A percentile compares a stretch with the other conserved stretches of the same genome.
phyloP scores from a whole-genome alignment of 2,797 vertebrate genomes.

The Acipenser ruthenus region DNA sequence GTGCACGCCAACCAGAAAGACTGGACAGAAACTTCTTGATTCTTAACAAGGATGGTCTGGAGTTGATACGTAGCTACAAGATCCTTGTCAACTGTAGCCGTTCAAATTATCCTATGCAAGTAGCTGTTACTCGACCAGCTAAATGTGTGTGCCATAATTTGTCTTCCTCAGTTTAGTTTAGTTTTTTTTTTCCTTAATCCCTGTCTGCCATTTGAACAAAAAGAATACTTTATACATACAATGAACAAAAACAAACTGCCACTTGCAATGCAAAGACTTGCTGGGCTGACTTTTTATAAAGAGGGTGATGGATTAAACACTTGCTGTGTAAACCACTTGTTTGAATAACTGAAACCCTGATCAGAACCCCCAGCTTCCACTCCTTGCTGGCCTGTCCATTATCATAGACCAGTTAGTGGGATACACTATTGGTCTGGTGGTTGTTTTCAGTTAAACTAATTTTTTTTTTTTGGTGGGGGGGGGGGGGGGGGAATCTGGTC shows the following conservation, averaged over 20 bases:
- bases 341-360: slow-evolving; percentile 47
- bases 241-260: slow-evolving; percentile 61
- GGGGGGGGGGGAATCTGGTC: too few relatives aligned
- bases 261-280: slow-evolving; percentile 53
- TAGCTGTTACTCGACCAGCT: slow-evolving; percentile 71
- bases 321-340: slow-evolving; percentile 30
- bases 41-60: slow-evolving; percentile 26
- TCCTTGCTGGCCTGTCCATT: background rate
- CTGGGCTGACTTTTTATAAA: slow-evolving; percentile 39
- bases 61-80: slow-evolving; percentile 41
- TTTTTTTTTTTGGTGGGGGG: too few relatives aligned
- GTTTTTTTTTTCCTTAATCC: slow-evolving; percentile 36
- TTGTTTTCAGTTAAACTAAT: too few relatives aligned
- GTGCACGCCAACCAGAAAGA: slow-evolving; percentile 45
- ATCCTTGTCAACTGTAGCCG: slow-evolving; percentile 30
- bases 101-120: slow-evolving; percentile 74
- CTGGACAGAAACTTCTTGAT: slow-evolving; percentile 39
- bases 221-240: slow-evolving; percentile 8
- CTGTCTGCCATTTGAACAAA: slow-evolving; percentile 57
- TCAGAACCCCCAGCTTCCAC: background rate
- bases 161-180: slow-evolving; percentile 62
- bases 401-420: too few relatives aligned
- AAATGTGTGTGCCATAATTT: slow-evolving; percentile 75
- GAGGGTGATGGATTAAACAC: slow-evolving; percentile 21
- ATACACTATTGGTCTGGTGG: too few relatives aligned